Evolutionary conservation across 2,888 invertebrate species (phyloP), one percentile per base, ranked within the genome.

Genomic region (Synergus japonicus): DNA sequence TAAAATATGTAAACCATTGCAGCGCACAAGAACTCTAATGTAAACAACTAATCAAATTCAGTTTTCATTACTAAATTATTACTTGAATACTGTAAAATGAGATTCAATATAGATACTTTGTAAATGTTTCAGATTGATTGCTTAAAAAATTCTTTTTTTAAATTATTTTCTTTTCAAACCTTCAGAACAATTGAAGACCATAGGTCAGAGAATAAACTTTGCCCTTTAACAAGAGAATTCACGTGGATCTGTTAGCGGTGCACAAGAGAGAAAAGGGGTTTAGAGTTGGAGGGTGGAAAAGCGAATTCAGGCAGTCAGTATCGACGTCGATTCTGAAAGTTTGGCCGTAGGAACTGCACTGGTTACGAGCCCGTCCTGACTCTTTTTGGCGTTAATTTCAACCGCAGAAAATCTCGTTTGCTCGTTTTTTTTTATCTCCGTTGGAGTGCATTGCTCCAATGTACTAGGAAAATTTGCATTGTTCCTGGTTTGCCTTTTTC

Each of bases 301-400:
- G 54, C 41, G 54, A 73, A 73, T 73, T 73, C 73, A 69, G 67
- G 46, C 29, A 69, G 67, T 29, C 46, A 41, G 73, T 73, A 73
- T 73, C 73, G 73, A 73, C 73, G n/a, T 58, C 73, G 37, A 73
- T 73, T 73, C 37, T 18, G n/a, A 73, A 73, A 73, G 54, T 73
- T 73, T 73, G 54, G 54, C 54, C 37, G 73, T 58, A 73, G 73
- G n/a, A 58, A 73, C 54, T 73, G n/a, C 73, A 9, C 54, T 73
- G 73, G 73, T 37, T 54, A n/a, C 54, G 73, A 73, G 54, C 73
- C 73, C 54, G 41, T 18, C 37, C 41, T 73, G 54, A 58, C 54
- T 54, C 54, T 58, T 73, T 73, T 73, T 73, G 37, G 54, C 54
- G 73, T 73, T 73, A 73, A 73, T 73, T 73, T 73, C 54, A 58